Conservation (phyloP, 2,113 vertebrate genomes). For the Casuarius casuarius region DNA sequence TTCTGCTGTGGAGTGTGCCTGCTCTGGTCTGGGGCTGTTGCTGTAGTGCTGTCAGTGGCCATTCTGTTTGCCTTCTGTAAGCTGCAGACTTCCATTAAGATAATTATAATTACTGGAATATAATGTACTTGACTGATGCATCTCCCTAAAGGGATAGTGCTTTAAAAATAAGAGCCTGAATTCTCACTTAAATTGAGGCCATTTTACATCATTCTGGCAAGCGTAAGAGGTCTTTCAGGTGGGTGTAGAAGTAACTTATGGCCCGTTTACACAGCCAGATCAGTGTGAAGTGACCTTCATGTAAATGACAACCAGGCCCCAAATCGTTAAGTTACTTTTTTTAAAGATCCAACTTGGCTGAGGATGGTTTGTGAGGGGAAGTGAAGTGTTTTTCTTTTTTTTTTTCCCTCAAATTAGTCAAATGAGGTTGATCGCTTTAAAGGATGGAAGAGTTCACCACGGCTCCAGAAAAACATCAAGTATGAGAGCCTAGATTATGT, state of each 20-base stretch:
- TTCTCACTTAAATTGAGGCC: constrained; percentile 58
- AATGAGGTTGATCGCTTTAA: constrained; percentile 73
- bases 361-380: constrained; percentile 58
- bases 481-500: constrained; percentile 77
- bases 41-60: not conserved
- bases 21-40: not conserved
- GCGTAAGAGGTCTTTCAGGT: constrained; percentile 65
- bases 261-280: constrained; percentile 66
- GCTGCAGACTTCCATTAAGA: constrained; percentile 21
- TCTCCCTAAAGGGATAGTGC: constrained; percentile 36
- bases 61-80: constrained; percentile 21
- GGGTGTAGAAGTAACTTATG: constrained; percentile 68
- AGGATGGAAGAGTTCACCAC: constrained; percentile 76
- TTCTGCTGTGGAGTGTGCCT: not conserved
- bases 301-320: constrained; percentile 60
- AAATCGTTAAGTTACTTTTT: constrained; percentile 48
- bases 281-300: constrained; percentile 71
- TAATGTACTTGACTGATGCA: constrained; percentile 26
- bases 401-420: constrained; percentile 70
- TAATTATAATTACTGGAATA: constrained; percentile 35
- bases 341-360: constrained; percentile 53
- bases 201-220: constrained; percentile 67
- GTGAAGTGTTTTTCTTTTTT: constrained; percentile 62
- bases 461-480: constrained; percentile 77
- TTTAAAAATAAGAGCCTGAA: constrained; percentile 59